Evolutionary conservation across 2,113 vertebrate genomes (phyloP), one percentile per base, ranked within the genome.

Genomic region (Geococcyx californianus): DNA sequence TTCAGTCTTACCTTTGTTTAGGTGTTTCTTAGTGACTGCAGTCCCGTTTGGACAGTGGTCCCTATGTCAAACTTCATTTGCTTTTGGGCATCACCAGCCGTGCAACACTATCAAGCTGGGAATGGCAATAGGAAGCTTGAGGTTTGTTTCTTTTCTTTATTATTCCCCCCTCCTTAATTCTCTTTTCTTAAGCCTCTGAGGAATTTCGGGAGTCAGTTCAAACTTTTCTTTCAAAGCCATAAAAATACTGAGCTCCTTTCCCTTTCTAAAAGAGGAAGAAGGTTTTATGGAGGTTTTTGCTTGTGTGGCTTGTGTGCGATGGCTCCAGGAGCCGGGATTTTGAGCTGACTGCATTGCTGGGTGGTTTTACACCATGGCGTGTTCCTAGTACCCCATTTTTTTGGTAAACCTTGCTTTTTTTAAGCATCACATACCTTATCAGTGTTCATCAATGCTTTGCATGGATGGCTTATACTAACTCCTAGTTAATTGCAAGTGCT

Each of bases 191-290:
- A 92, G 79, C 55, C 85, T 70, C 56, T 87, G 92, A 90, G 94
- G 95, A 96, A 95, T 97, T 96, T 96, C 58, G 5, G 67, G 70
- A 85, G 89, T 94, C 63, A 87, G 92, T 85, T 96, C 87, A 76
- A 95, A 75, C 92, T 94, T 91, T 52, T 72, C 58, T 59, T 88
- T 66, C 77, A 42, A 70, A 90, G 95, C 78, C 79, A 64, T 96
- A 95, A 94, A 92, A 89, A 33, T 63, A 64, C 52, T 51, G 89
- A 90, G 70, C 69, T 79, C 36, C 49, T 85, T 93, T 84, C 58
- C 66, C 25, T 3, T 83, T 87, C 68, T 62, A 68, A 78, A 75
- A 66, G 31, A 94, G 89, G 81, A 89, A 59, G 74, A n/a, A 17
- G 62, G 58, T 85, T 96, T 96, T 78, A 87, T 59, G 84, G 89